Evolutionary conservation across 2,797 vertebrate genomes (phyloP).

Genomic region (Hyperoplus lanceolatus): DNA sequence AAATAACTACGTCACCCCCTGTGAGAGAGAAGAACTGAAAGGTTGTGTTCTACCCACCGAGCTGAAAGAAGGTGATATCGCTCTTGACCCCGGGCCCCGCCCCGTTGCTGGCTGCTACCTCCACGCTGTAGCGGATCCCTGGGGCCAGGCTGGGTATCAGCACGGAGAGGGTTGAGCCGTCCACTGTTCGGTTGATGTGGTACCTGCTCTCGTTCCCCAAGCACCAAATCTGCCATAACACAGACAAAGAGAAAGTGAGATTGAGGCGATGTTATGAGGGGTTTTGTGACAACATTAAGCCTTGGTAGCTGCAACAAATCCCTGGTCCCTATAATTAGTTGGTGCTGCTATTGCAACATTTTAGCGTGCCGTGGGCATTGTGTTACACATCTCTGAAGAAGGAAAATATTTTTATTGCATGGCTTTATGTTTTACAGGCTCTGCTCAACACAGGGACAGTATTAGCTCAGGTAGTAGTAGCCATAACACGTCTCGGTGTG

Average conservation of each 20-base stretch:
- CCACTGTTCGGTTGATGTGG: conserved; percentile 96
- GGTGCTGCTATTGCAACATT: conserved; percentile 20
- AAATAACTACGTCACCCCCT: conserved; percentile 16
- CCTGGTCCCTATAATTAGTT: conserved; percentile 29
- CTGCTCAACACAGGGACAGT: conserved; percentile 50
- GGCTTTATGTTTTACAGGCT: conserved; percentile 50
- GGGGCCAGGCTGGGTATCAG: conserved; percentile 92
- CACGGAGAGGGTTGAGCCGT: conserved; percentile 91
- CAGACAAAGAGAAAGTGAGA: conserved; percentile 44
- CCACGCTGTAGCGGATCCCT: conserved; percentile 94
- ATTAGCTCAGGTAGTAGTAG: conserved; percentile 57
- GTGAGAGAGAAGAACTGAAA: conserved; percentile 15
- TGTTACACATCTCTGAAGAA: conserved; percentile 60
- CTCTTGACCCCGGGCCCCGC: conserved; percentile 96
- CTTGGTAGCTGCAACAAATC: conserved; percentile 35
- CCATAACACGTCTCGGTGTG: conserved; percentile 70
- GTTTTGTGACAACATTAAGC: conserved; percentile 34
- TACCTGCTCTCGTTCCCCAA: conserved; percentile 96
- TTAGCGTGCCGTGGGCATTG: conserved; percentile 42
- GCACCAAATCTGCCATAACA: conserved; percentile 92
- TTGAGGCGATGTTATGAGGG: conserved; percentile 25
- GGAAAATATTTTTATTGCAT: conserved; percentile 57
- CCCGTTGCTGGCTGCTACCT: conserved; percentile 94
- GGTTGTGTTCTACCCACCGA: conserved; percentile 87
- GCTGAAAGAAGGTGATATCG: conserved; percentile 92